These are phyloP conservation scores for Circaetus gallicus DNA, from an alignment of 2,113 vertebrate species.

Conservation along the genomic window DNA sequence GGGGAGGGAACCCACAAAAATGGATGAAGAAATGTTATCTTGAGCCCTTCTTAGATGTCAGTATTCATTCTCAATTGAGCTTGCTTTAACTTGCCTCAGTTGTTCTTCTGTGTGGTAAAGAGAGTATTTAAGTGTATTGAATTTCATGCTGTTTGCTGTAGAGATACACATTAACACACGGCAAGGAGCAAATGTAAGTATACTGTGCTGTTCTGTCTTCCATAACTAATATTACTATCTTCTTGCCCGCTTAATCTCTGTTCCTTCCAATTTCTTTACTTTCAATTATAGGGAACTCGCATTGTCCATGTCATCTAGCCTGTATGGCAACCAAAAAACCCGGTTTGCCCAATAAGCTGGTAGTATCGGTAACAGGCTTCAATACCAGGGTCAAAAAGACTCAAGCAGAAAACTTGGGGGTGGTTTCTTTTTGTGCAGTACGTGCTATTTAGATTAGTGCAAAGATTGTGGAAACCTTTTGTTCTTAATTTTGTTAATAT, in stretches of 20 bases:
- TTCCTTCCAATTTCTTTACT: background rate
- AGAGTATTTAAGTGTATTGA: background rate
- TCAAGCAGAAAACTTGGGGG: background rate
- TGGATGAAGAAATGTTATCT: background rate
- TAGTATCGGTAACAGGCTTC: background rate
- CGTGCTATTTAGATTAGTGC: background rate
- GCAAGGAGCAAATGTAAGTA: background rate
- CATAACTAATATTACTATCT: background rate
- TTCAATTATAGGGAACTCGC: background rate
- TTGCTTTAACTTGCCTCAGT: background rate
- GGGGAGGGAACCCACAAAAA: background rate
- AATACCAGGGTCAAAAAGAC: background rate
- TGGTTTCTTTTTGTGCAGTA: background rate
- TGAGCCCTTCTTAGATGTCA: background rate
- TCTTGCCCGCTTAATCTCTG: background rate
- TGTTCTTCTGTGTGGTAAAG: background rate
- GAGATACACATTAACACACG: background rate
- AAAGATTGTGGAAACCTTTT: background rate
- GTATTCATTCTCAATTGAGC: background rate
- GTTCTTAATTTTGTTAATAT: background rate
- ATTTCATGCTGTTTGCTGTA: background rate
- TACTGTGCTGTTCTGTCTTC: background rate
- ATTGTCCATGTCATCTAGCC: background rate
- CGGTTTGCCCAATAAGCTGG: background rate
- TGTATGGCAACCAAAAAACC: background rate